These are phyloP conservation scores for Achlya flavicornis DNA, from an alignment of 2,888 invertebrate genomes.

Conservation along the genomic window DNA sequence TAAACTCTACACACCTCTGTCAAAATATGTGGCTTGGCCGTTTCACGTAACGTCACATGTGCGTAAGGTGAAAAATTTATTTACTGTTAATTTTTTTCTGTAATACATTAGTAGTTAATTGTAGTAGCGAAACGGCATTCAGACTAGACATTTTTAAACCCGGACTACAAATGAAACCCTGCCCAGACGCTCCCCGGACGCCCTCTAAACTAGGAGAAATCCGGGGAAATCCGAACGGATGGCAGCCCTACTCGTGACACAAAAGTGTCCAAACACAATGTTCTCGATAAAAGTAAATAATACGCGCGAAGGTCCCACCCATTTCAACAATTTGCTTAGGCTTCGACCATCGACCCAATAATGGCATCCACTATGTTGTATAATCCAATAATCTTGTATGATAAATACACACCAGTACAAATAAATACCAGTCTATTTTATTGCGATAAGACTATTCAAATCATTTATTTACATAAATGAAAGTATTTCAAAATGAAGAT, in stretches of 20 bases:
- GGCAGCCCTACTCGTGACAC: slow-evolving; percentile 39
- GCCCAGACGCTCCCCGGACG: too few species aligned
- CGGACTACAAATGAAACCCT: too few species aligned
- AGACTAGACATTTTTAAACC: too few species aligned
- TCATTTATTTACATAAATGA: background rate
- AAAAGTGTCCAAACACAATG: slow-evolving; percentile 49
- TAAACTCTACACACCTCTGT: too few species aligned
- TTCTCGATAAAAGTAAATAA: slow-evolving; percentile 66
- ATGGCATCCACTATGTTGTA: background rate
- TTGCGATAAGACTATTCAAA: background rate
- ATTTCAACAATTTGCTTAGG: slow-evolving; percentile 65
- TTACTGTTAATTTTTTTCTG: too few species aligned
- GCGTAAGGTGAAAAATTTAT: too few species aligned
- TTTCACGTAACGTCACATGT: too few species aligned
- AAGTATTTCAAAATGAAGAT: slow-evolving; percentile 16
- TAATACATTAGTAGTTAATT: too few species aligned
- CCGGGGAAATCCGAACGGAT: too few species aligned
- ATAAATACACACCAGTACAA: background rate
- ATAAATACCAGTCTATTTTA: background rate
- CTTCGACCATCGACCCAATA: slow-evolving; percentile 32
- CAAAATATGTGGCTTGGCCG: too few species aligned
- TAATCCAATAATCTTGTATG: background rate
- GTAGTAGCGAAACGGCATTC: too few species aligned
- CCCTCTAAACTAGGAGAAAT: too few species aligned
- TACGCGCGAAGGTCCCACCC: slow-evolving; percentile 52